Conservation (phyloP, 2,113 vertebrate species). For the Gopherus evgoodei region DNA sequence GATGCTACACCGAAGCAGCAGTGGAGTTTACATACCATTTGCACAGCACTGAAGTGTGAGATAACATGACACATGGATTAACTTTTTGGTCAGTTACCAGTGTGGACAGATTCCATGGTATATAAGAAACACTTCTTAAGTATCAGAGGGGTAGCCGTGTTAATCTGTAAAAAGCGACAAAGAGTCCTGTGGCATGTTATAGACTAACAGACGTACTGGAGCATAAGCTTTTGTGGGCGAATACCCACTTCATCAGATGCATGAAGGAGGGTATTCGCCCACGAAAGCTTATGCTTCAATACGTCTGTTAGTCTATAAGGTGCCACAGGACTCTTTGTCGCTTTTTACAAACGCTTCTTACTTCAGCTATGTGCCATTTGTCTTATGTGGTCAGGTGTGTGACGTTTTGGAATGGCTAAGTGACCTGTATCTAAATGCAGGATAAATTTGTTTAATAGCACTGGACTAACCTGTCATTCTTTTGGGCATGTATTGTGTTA, state of each 20-base stretch:
- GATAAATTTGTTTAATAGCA: background rate
- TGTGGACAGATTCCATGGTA: background rate
- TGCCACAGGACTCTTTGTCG: too few relatives aligned
- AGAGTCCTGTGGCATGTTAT: too few relatives aligned
- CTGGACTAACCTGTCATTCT: background rate
- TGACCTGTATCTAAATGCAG: background rate
- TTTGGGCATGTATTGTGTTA: background rate
- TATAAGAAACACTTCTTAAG: too few relatives aligned
- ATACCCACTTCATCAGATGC: too few relatives aligned
- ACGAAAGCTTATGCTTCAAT: too few relatives aligned
- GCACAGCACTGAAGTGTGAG: background rate
- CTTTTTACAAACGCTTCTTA: background rate
- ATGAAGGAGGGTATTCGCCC: too few relatives aligned
- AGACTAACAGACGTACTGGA: too few relatives aligned
- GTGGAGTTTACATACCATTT: constrained; percentile 16
- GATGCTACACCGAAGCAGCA: background rate
- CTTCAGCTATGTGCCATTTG: background rate
- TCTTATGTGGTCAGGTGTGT: background rate
- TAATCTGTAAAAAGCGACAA: too few relatives aligned
- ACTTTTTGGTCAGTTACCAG: background rate
- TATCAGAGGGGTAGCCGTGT: too few relatives aligned
- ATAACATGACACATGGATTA: background rate
- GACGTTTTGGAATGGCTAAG: background rate
- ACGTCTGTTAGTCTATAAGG: too few relatives aligned
- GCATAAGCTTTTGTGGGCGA: too few relatives aligned